Percentiles rank a stretch among this genome's conserved stretches.
These are phyloP conservation scores for Oreochromis grahami DNA, from an alignment of 2,797 vertebrate genomes.

Conservation along the genomic window DNA sequence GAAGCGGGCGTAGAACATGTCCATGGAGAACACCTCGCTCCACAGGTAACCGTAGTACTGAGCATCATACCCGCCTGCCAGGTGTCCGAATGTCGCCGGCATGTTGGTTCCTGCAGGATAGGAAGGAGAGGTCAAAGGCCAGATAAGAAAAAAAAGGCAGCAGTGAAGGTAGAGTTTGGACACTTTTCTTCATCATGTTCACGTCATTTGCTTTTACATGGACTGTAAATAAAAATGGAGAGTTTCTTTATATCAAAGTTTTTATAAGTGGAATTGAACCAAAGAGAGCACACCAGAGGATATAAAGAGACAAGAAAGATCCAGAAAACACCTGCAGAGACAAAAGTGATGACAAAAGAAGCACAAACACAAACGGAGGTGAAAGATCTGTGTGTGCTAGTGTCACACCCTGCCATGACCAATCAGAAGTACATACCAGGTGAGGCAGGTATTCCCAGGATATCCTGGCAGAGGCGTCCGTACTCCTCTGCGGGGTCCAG, in stretches of 20 bases:
- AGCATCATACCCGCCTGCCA: conserved; percentile 93
- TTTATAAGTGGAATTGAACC: not conserved
- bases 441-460: conserved; percentile 88
- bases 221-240: not conserved
- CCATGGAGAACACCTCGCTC: conserved; percentile 97
- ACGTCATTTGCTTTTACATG: not conserved
- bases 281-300: not conserved
- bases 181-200: not conserved
- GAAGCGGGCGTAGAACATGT: conserved; percentile 96
- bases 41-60: conserved; percentile 98
- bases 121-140: not conserved
- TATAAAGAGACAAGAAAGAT: not conserved
- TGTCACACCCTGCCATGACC: not conserved
- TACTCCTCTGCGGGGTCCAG: conserved; percentile 88
- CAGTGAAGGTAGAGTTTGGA: not conserved
- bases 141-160: not conserved
- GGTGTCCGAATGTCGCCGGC: conserved; percentile 95
- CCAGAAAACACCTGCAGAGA: not conserved
- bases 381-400: accelerated
- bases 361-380: not conserved
- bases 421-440: conserved; percentile 67
- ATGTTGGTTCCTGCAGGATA: conserved; percentile 86
- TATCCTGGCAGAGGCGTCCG: conserved; percentile 81
- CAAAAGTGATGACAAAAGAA: not conserved
- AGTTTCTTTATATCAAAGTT: not conserved